Conservation (phyloP, 2,113 vertebrate genomes). For the Platichthys stellatus region DNA sequence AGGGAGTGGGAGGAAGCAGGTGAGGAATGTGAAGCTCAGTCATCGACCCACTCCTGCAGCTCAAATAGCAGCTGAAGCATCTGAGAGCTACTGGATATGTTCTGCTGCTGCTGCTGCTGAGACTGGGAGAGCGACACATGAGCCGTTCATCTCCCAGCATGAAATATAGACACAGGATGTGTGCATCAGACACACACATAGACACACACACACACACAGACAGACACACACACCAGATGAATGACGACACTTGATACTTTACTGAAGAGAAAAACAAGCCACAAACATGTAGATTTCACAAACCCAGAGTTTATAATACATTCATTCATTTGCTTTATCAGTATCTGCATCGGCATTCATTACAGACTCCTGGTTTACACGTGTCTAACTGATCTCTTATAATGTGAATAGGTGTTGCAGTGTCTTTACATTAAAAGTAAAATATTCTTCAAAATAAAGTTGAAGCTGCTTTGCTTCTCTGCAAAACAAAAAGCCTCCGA, state of each 20-base stretch:
- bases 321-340: no score
- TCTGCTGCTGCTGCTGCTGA: not conserved
- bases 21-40: conserved; percentile 38
- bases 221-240: not conserved
- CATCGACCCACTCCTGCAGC: conserved; percentile 24
- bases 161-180: conserved; percentile 25
- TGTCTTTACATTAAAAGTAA: no score
- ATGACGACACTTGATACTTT: conserved; percentile 1
- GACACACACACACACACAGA: no score
- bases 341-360: no score
- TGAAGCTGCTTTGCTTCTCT: not conserved
- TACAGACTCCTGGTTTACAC: no score
- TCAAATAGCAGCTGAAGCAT: conserved; percentile 35
- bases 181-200: not conserved
- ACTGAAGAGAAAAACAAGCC: not conserved
- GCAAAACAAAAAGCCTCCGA: conserved; percentile 25
- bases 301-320: not conserved
- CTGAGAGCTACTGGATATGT: conserved; percentile 1
- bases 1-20: conserved; percentile 37
- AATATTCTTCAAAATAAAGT: no score
- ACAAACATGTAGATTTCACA: not conserved
- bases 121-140: not conserved
- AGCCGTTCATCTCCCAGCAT: conserved; percentile 4
- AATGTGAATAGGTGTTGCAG: no score
- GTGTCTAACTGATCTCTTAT: no score